These are phyloP conservation scores for Drosophila novamexicana DNA, from an alignment of 1,140 invertebrate species.

Conservation along the genomic window DNA sequence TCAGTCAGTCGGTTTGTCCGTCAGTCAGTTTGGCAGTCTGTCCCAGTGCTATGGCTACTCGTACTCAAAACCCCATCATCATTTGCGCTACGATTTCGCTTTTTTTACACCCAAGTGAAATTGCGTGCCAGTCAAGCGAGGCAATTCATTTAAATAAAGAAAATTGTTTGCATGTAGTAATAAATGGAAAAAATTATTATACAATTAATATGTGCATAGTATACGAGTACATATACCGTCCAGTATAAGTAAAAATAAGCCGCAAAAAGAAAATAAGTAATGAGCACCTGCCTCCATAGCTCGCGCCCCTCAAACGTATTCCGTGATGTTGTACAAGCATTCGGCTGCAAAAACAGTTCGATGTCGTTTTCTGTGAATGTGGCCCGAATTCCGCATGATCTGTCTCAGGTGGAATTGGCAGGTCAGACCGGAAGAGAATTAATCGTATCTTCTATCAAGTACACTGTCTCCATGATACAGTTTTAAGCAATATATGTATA, in stretches of 20 bases:
- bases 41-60: slow-evolving; percentile 10
- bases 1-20: slow-evolving; percentile 17
- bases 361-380: slow-evolving; percentile 1
- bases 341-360: background rate
- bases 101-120: slow-evolving; percentile 57
- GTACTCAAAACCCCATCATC: slow-evolving; percentile 40
- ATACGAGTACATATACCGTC: slow-evolving; percentile 9
- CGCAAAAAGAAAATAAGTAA: slow-evolving; percentile 12
- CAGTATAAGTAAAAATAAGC: slow-evolving; percentile 24
- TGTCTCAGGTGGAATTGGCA: background rate
- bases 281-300: slow-evolving; percentile 56
- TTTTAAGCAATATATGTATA: background rate
- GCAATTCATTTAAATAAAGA: slow-evolving; percentile 79
- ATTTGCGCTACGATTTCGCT: slow-evolving; percentile 49
- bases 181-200: slow-evolving; percentile 74
- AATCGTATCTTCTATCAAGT: background rate
- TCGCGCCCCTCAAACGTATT: slow-evolving; percentile 50
- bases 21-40: slow-evolving; percentile 33
- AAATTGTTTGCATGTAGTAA: slow-evolving; percentile 71
- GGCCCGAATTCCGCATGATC: background rate
- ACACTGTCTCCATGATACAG: no score
- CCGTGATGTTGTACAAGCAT: slow-evolving; percentile 6
- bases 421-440: background rate
- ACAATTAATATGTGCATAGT: slow-evolving; percentile 61
- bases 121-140: slow-evolving; percentile 69